Evolutionary conservation across 2,113 vertebrate genomes (phyloP).

Genomic region (Blennius ocellaris): DNA sequence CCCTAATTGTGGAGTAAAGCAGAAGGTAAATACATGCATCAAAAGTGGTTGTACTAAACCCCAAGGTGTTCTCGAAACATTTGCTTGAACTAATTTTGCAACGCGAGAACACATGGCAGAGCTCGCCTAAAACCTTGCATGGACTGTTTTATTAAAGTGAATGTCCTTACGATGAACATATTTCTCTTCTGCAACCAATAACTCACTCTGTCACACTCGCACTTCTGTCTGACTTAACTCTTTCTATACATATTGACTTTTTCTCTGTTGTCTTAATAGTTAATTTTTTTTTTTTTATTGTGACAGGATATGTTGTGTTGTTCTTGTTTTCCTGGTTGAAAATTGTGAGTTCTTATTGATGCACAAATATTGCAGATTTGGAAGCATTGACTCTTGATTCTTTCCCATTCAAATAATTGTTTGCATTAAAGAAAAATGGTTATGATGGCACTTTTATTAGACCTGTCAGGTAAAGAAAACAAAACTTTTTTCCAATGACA

Average conservation of each 20-base stretch:
- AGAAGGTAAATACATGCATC: slow-evolving; percentile 65
- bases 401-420: no score
- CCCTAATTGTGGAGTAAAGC: slow-evolving; percentile 71
- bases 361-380: no score
- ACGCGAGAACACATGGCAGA: slow-evolving; percentile 50
- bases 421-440: no score
- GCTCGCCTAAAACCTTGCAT: slow-evolving; percentile 19
- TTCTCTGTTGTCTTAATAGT: not conserved
- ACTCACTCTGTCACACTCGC: not conserved
- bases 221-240: slow-evolving; percentile 1
- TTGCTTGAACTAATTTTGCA: slow-evolving; percentile 12
- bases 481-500: no score
- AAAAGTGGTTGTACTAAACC: slow-evolving; percentile 1
- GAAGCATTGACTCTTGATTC: no score
- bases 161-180: no score
- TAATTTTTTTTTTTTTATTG: slow-evolving; percentile 8
- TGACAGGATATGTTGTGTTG: not conserved
- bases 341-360: no score
- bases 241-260: not conserved
- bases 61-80: not conserved
- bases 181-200: not conserved
- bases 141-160: slow-evolving; percentile 6
- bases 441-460: no score
- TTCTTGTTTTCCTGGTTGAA: no score
- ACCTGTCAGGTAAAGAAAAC: no score